Evolutionary conservation across 2,797 vertebrate species (phyloP).

Genomic region (Pyrocephalus nanus): DNA sequence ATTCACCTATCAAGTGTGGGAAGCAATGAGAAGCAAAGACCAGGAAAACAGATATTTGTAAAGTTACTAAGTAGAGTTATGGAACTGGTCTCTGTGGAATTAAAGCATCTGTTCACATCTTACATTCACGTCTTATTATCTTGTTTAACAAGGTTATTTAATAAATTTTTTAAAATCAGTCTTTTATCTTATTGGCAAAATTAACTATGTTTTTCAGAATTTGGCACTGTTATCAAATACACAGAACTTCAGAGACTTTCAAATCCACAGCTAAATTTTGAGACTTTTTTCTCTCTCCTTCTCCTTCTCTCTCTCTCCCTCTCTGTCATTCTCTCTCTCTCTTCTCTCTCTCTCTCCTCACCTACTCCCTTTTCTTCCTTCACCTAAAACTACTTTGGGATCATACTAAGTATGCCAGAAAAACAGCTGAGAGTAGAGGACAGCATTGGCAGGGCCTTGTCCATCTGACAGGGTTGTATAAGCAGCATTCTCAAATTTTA

Average conservation of each 20-base stretch:
- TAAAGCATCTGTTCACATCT: background rate
- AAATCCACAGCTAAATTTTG: background rate
- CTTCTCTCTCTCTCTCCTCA: background rate
- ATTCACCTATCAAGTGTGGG: background rate
- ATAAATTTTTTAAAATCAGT: background rate
- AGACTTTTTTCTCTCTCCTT: background rate
- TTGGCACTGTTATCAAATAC: background rate
- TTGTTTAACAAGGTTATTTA: background rate
- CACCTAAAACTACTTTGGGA: background rate
- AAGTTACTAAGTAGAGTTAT: background rate
- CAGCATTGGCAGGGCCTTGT: background rate
- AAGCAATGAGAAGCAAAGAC: background rate
- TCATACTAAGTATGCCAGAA: background rate
- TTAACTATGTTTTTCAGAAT: background rate
- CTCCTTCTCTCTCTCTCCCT: background rate
- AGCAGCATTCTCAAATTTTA: background rate
- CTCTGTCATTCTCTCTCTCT: no score
- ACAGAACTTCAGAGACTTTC: background rate
- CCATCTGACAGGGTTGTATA: background rate
- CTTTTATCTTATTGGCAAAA: background rate
- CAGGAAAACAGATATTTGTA: no score
- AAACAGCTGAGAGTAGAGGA: background rate
- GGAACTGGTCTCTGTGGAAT: background rate
- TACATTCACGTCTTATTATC: background rate
- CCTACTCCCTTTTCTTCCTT: background rate